Conservation (phyloP, 2,888 invertebrate species). For the Eristalinus aeneus region DNA sequence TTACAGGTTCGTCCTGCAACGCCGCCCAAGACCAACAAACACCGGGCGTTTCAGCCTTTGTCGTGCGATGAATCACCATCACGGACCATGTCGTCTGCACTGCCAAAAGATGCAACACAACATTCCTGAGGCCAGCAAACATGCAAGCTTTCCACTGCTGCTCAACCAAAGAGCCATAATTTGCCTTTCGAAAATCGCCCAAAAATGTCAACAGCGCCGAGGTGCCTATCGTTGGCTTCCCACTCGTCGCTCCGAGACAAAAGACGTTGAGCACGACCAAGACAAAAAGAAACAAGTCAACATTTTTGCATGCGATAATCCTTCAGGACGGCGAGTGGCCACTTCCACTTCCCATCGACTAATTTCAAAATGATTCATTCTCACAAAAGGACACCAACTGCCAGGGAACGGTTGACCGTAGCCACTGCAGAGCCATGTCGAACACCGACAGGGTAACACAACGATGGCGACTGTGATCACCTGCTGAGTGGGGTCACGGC, state of each 20-base stretch:
- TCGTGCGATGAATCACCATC: conserved; percentile 55
- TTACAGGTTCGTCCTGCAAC: conserved; percentile 22
- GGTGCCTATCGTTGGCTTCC: conserved; percentile 46
- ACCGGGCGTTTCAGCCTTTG: conserved; percentile 50
- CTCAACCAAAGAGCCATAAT: conserved; percentile 50
- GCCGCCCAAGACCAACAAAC: background rate
- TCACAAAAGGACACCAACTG: conserved; percentile 49
- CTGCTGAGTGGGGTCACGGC: conserved; percentile 41
- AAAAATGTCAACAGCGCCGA: conserved; percentile 68
- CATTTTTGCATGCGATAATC: conserved; percentile 67
- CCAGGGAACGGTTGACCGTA: conserved; percentile 19
- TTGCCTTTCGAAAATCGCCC: conserved; percentile 65
- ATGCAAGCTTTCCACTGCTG: conserved; percentile 60
- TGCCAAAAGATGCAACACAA: conserved; percentile 55
- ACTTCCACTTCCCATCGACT: conserved; percentile 67
- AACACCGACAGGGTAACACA: conserved; percentile 30
- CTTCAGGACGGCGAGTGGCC: conserved; percentile 56
- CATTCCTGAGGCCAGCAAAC: conserved; percentile 51
- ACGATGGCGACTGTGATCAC: conserved; percentile 40
- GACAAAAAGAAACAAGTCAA: conserved; percentile 47
- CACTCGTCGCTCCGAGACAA: conserved; percentile 1
- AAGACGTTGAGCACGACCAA: conserved; percentile 5
- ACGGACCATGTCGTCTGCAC: conserved; percentile 27
- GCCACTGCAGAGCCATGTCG: conserved; percentile 28
- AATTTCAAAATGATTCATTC: conserved; percentile 69